A percentile compares a stretch with the other conserved stretches of the same genome.
These are phyloP conservation scores for Eristalinus sepulchralis DNA, from an alignment of 2,888 invertebrate genomes.

Conservation along the genomic window DNA sequence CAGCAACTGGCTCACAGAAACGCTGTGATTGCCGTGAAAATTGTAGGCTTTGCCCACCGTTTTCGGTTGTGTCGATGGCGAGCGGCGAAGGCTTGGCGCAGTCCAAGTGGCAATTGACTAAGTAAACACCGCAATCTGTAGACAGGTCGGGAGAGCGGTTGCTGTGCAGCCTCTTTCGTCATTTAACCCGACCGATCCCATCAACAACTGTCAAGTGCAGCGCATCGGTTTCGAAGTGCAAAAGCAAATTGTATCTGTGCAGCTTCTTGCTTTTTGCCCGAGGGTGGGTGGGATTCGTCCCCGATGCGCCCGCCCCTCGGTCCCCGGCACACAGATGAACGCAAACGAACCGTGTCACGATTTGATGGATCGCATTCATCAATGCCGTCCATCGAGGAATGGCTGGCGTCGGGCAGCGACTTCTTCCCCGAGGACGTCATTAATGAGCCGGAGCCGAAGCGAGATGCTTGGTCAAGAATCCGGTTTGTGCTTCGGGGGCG, in stretches of 20 bases:
- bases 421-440: constrained; percentile 47
- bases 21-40: constrained; percentile 23
- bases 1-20: constrained; percentile 33
- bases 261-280: constrained; percentile 25
- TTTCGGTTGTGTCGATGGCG: constrained; percentile 40
- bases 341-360: constrained; percentile 42
- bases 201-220: constrained; percentile 42
- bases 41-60: constrained; percentile 43
- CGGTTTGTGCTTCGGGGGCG: constrained; percentile 24
- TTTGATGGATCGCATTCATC: constrained; percentile 46
- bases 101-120: constrained; percentile 41
- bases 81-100: not conserved
- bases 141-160: not conserved
- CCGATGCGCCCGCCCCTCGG: not conserved
- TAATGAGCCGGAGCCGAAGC: constrained; percentile 38
- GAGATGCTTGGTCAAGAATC: not conserved
- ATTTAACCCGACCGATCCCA: constrained; percentile 12
- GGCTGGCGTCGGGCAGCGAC: constrained; percentile 1
- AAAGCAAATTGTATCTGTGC: constrained; percentile 13
- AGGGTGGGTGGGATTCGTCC: constrained; percentile 47
- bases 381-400: not conserved
- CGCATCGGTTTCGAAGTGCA: constrained; percentile 1
- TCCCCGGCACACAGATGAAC: constrained; percentile 53
- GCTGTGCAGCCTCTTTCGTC: not conserved
- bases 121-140: constrained; percentile 37